Base-by-base conservation (phyloP, 2,888 invertebrate genomes). In the Pheosia gnoma region DNA sequence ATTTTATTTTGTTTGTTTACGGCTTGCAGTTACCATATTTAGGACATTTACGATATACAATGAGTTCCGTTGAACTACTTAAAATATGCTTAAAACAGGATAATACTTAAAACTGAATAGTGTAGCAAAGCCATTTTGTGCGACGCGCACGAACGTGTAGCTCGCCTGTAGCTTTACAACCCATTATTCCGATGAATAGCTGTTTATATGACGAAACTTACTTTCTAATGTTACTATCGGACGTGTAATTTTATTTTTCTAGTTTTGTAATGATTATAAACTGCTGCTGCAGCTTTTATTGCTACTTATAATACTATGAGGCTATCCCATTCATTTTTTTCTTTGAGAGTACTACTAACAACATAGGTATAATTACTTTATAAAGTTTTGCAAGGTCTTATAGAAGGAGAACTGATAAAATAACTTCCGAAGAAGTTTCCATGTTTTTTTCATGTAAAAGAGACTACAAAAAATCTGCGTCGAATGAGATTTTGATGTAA, bases 171-270 rank as follows among this genome's bases (percentile, higher is more conserved):
- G 77, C 66, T 74, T 67, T 68, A 74, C 65, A 62, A 74, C 68
- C 74, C 83, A 88, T 89, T 86, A 89, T 85, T 75, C 78, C 81
- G 81, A 85, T 86, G 86, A 87, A 88, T 86, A 81, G 87, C 81
- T 79, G 74, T 80, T 86, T 78, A 76, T 80, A 81, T 88, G 87
- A 86, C 82, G 86, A 88, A 86, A 88, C 83, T 73, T 74, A 86
- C 89, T 90, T 90, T 91, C 90, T 90, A 90, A 88, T 87, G 85
- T 82, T 80, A 77, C 74, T 79, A 83, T 62, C 73, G 1, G 25
- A 25, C 25, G 25, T 74, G 79, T 82, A 79, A 85, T 84, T 85
- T 85, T 78, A 85, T 85, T 84, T 83, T 78, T 72, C 70, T 74
- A 73, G 66, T 79, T 72, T 77, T 77, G 75, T 84, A 82, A 83